Percentiles rank a stretch among this genome's conserved stretches.
These are phyloP conservation scores for Melinopterus prodromus DNA, from an alignment of 2,888 invertebrate species.

Conservation along the genomic window DNA sequence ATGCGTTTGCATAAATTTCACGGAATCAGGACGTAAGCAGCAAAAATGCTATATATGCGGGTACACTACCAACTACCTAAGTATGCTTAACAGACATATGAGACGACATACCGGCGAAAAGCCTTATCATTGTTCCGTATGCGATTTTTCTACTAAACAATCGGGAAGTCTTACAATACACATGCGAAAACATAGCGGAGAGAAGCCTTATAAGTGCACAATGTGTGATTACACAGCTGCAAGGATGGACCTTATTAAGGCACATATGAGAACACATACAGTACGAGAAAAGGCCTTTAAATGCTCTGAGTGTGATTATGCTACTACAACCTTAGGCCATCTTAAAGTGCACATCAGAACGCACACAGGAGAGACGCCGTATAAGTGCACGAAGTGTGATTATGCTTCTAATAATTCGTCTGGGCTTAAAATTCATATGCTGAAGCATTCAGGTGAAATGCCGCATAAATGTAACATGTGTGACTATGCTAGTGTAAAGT, in stretches of 20 bases:
- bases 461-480: constrained; percentile 49
- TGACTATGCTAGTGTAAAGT: neutral
- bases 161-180: neutral
- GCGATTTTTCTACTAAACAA: neutral
- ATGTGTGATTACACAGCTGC: neutral
- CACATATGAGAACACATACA: neutral
- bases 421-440: constrained; percentile 46
- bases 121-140: neutral
- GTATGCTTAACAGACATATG: neutral
- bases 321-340: neutral
- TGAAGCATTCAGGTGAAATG: constrained; percentile 51
- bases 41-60: neutral
- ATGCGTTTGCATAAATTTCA: no score
- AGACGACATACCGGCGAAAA: neutral
- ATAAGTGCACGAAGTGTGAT: neutral
- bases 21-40: no score
- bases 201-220: neutral
- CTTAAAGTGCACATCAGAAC: neutral
- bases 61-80: neutral
- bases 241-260: neutral
- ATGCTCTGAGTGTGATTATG: neutral
- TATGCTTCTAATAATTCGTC: neutral
- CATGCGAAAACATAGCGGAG: neutral
- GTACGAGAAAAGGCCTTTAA: neutral
- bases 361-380: neutral